phyloP scores from a whole-genome alignment of 2,797 vertebrate genomes.

The Myotis myotis region DNA sequence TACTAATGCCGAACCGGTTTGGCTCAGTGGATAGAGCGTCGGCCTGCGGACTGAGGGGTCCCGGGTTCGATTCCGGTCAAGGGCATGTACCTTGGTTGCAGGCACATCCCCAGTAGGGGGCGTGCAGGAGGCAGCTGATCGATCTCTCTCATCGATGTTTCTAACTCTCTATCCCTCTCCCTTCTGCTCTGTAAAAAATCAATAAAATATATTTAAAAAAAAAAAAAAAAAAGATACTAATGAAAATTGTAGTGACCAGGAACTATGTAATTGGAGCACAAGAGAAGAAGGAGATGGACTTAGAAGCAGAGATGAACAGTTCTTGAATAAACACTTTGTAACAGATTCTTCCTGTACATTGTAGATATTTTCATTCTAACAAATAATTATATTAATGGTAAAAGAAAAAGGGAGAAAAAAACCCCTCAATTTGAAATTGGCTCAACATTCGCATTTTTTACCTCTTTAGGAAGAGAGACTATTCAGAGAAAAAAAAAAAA shows the following conservation, averaged over 20 bases:
- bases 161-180: too few relatives aligned
- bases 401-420: neutral
- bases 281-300: neutral
- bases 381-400: neutral
- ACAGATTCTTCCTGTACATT: neutral
- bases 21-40: too few relatives aligned
- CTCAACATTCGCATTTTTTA: neutral
- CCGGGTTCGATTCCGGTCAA: too few relatives aligned
- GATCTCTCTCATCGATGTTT: too few relatives aligned
- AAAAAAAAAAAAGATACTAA: neutral
- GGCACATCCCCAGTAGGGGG: too few relatives aligned
- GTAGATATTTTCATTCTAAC: neutral
- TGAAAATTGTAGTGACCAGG: neutral
- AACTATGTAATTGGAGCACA: neutral
- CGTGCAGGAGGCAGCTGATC: too few relatives aligned
- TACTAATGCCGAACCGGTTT: too few relatives aligned
- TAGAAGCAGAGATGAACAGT: neutral
- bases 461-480: neutral
- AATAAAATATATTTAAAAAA: too few relatives aligned
- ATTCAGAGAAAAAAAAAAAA: neutral
- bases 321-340: neutral
- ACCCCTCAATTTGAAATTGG: neutral
- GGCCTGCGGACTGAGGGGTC: too few relatives aligned
- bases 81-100: too few relatives aligned
- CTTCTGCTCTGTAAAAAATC: too few relatives aligned